phyloP scores from a whole-genome alignment of 2,888 invertebrate species.

The Argyra leucocephala region DNA sequence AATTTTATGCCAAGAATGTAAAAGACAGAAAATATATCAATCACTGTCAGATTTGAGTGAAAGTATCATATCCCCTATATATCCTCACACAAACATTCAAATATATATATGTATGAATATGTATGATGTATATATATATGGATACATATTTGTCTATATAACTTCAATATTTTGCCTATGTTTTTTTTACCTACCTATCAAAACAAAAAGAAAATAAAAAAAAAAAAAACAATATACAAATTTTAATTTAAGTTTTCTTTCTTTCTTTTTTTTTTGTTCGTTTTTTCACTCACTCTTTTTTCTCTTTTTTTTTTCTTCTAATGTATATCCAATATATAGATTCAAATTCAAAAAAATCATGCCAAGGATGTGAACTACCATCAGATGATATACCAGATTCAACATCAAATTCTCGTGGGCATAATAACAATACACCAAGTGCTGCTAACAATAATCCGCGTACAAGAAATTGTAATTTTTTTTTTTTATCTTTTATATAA shows the following conservation, averaged over 20 bases:
- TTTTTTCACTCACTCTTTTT: neutral
- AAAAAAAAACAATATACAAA: neutral
- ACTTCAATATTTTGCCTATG: neutral
- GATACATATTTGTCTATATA: no score
- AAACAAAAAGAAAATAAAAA: neutral
- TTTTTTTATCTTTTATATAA: neutral
- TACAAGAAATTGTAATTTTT: conserved; percentile 40
- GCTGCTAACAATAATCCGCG: conserved; percentile 64
- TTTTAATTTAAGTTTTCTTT: no score
- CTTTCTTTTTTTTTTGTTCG: neutral
- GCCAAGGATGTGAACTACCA: conserved; percentile 70
- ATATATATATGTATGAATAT: no score
- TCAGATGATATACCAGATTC: conserved; percentile 63
- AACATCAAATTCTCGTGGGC: conserved; percentile 53
- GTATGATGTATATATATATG: no score
- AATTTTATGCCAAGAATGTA: conserved; percentile 5
- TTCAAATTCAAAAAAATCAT: conserved; percentile 55
- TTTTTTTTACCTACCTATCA: neutral
- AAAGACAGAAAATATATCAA: conserved; percentile 10
- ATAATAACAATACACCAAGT: conserved; percentile 73
- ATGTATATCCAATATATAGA: conserved; percentile 32
- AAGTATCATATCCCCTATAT: conserved; percentile 7
- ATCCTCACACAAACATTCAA: neutral
- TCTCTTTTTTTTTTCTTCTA: neutral
- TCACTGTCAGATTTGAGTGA: conserved; percentile 10